Evolutionary conservation across 2,797 vertebrate species (phyloP).

Genomic region (Ceryle rudis): DNA sequence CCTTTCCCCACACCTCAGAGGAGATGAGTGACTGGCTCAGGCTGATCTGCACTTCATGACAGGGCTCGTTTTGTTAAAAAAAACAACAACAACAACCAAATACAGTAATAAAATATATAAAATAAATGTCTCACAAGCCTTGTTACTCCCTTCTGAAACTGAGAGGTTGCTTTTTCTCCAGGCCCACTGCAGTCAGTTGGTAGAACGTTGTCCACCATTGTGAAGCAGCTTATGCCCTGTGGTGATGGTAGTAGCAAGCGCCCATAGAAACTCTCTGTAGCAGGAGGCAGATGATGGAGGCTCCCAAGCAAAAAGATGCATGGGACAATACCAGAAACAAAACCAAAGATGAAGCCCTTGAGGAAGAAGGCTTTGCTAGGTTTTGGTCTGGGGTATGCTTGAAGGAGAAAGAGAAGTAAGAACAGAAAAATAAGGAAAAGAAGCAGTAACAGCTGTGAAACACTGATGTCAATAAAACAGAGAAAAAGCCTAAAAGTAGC

Average conservation of each 20-base stretch:
- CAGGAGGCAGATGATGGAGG: background rate
- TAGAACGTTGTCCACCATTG: fast-evolving
- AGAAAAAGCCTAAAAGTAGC: background rate
- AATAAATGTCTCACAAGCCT: background rate
- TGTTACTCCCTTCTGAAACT: background rate
- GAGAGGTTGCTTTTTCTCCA: background rate
- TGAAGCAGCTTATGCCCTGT: background rate
- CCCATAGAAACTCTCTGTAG: background rate
- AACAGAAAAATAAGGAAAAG: background rate
- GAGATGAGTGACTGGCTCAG: background rate
- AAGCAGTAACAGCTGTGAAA: background rate
- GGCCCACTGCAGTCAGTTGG: background rate
- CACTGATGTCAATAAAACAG: background rate
- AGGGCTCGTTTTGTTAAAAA: background rate
- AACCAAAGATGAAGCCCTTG: background rate
- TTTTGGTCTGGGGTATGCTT: background rate
- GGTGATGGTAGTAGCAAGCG: background rate
- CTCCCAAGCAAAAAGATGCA: background rate
- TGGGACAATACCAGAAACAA: background rate
- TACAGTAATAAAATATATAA: background rate
- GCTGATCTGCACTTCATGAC: background rate
- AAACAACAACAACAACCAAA: background rate
- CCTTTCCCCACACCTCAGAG: background rate
- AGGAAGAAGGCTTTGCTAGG: background rate
- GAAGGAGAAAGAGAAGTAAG: background rate